Evolutionary conservation across 2,888 invertebrate species (phyloP).

Genomic region (Ectemnius lituratus): DNA sequence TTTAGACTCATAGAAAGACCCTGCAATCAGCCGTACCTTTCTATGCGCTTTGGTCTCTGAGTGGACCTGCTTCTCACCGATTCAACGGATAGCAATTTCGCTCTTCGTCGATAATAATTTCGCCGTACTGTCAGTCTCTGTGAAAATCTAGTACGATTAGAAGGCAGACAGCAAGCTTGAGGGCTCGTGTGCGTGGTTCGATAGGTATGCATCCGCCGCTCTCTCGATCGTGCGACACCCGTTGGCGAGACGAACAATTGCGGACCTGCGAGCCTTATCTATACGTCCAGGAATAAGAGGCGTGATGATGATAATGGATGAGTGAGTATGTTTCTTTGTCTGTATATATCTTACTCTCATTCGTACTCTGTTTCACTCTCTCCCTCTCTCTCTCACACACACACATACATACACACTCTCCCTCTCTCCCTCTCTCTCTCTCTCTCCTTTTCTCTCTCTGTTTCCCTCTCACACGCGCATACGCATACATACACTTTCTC

Average conservation of each 20-base stretch:
- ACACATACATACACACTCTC: too few species aligned
- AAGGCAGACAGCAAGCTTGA: too few species aligned
- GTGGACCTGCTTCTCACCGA: slow-evolving; percentile 2
- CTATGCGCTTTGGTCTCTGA: slow-evolving; percentile 10
- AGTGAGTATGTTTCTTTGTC: slow-evolving; percentile 44
- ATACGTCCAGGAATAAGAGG: slow-evolving; percentile 30
- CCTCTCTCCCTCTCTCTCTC: slow-evolving; percentile 36
- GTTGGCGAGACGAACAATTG: background rate
- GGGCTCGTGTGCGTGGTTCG: too few species aligned
- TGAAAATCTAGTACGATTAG: too few species aligned
- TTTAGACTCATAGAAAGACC: slow-evolving; percentile 36
- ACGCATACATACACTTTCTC: background rate
- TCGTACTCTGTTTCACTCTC: slow-evolving; percentile 19
- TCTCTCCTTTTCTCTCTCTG: slow-evolving; percentile 36
- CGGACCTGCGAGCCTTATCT: slow-evolving; percentile 49
- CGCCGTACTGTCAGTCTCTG: too few species aligned
- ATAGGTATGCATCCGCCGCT: slow-evolving; percentile 3
- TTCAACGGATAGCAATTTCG: slow-evolving; percentile 40
- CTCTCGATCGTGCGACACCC: slow-evolving; percentile 10
- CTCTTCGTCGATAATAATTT: slow-evolving; percentile 11
- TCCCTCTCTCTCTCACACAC: slow-evolving; percentile 34
- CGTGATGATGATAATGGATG: slow-evolving; percentile 48
- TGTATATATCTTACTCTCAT: background rate
- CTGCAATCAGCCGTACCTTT: slow-evolving; percentile 7
- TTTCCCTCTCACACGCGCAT: slow-evolving; percentile 36